Evolutionary conservation across 2,888 invertebrate genomes (phyloP).

Genomic region (Rhagonycha lutea): DNA sequence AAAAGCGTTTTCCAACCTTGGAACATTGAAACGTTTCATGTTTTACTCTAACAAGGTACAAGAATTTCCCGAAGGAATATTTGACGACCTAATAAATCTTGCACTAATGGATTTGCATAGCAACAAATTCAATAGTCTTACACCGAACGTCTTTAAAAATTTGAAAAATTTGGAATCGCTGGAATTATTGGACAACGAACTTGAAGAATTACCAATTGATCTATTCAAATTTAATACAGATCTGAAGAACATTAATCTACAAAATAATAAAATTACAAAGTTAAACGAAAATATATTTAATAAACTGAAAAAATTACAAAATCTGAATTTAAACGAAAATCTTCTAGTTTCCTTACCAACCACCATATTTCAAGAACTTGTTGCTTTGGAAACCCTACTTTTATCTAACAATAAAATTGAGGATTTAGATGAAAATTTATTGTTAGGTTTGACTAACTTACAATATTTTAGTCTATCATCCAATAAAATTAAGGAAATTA

Average conservation of each 20-base stretch:
- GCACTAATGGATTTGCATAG: neutral
- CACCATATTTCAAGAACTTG: neutral
- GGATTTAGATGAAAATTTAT: neutral
- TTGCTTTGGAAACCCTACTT: neutral
- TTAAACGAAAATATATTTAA: neutral
- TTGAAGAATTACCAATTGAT: neutral
- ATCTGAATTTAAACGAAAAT: constrained; percentile 4
- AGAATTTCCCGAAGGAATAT: neutral
- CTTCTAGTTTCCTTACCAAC: neutral
- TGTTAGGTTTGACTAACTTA: neutral
- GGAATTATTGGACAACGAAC: neutral
- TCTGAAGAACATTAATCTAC: neutral
- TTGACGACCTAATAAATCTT: neutral
- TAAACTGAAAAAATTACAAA: constrained; percentile 3
- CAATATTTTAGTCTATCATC: neutral
- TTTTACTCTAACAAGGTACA: neutral
- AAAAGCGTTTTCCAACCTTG: neutral
- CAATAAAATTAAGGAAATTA: neutral
- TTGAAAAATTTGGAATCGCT: neutral
- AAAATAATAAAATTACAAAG: neutral
- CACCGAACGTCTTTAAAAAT: neutral
- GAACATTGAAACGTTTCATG: neutral
- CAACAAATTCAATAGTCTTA: neutral
- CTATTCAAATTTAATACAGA: neutral
- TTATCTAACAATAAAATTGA: neutral